Evolutionary conservation across 2,888 invertebrate species (phyloP).

Genomic region (Dryococelus australis): DNA sequence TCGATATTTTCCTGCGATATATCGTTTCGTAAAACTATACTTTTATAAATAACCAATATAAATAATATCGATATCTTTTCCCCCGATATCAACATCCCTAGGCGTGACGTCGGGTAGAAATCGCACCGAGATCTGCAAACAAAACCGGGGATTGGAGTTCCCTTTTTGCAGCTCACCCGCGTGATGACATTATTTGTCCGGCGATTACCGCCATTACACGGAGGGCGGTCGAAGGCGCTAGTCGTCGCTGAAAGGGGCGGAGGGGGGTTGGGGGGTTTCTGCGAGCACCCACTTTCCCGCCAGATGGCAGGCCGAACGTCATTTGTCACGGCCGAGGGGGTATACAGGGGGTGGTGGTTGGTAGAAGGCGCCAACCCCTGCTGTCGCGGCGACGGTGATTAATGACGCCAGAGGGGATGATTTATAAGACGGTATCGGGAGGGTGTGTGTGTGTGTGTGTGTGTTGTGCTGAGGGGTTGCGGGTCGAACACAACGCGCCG

Average conservation of each 20-base stretch:
- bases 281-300: slow-evolving; percentile 32
- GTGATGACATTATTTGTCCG: slow-evolving; percentile 8
- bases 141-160: too few relatives aligned
- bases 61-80: too few relatives aligned
- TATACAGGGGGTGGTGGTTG: background rate
- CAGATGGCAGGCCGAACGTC: slow-evolving; percentile 70
- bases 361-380: slow-evolving; percentile 30
- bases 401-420: slow-evolving; percentile 33
- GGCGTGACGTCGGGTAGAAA: too few relatives aligned
- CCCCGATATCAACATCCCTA: too few relatives aligned
- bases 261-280: background rate
- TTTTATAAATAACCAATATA: too few relatives aligned
- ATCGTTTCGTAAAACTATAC: too few relatives aligned
- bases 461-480: background rate
- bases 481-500: background rate
- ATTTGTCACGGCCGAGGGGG: slow-evolving; percentile 69
- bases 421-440: slow-evolving; percentile 36
- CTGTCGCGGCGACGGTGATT: slow-evolving; percentile 29
- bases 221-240: too few relatives aligned
- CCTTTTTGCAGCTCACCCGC: background rate
- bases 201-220: slow-evolving; percentile 5
- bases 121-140: too few relatives aligned
- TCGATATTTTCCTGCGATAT: too few relatives aligned
- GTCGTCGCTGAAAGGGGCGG: background rate
- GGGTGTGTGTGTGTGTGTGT: background rate